Evolutionary conservation across 2,888 invertebrate species (phyloP), one percentile per base, ranked within the genome.

Genomic region (Carterocephalus palaemon): DNA sequence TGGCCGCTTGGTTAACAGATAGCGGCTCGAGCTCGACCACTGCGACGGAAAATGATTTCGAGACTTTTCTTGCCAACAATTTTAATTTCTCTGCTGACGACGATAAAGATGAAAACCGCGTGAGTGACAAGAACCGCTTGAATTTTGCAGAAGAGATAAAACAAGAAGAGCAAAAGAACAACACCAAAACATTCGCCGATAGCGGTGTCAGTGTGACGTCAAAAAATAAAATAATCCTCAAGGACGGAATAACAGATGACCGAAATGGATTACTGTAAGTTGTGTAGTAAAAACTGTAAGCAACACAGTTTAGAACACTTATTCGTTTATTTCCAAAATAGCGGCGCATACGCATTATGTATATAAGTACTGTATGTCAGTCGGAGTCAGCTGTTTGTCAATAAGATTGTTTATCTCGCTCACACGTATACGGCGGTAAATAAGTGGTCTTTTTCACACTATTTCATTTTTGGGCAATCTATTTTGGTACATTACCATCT

Each of bases 401-500:
- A 79, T 77, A 79, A 60, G 58, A 50, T 64, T 60, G 52, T 54
- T 48, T 54, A 41, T 85, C 86, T 70, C 78, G 53, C 56, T 84
- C 74, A 40, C 70, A 65, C 84, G 48, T 53, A 55, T 46, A 39
- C 50, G 51, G 38, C 53, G 61, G 59, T 64, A 54, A 70, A 66
- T 65, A 66, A 57, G 74, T 65, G 67, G 58, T 75, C 77, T 71
- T 77, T 72, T 74, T 76, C 71, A 57, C 63, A 65, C 67, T 64
- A 64, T 75, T 73, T 76, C 80, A 71, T 76, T 83, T 85, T 85
- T 84, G 85, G 85, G 76, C 80, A 85, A 79, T 78, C 86, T 86
- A 86, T 86, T 86, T 86, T 81, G 64, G 83, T 82, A 76, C 75
- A 81, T 83, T 84, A 81, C 85, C 86, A 84, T 84, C 83, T 82